Percentiles rank a stretch among this genome's conserved stretches.
These are phyloP conservation scores for Ctenodactylus gundi DNA, from an alignment of 2,113 vertebrate genomes.

Conservation along the genomic window DNA sequence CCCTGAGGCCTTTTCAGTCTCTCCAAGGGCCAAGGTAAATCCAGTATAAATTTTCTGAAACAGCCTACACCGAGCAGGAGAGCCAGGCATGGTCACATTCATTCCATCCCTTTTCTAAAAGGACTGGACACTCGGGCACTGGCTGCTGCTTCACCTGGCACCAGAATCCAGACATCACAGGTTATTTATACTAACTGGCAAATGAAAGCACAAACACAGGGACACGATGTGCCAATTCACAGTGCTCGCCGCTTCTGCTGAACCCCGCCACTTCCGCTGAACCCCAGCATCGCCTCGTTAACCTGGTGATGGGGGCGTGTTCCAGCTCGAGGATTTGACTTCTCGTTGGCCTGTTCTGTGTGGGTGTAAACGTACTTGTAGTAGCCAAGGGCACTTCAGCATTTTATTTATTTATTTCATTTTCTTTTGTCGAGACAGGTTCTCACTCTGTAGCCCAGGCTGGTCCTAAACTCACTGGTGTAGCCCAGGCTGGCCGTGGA, in stretches of 20 bases:
- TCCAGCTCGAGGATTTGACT: background rate
- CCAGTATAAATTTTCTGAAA: background rate
- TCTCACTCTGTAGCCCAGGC: no score
- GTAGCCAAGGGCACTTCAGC: background rate
- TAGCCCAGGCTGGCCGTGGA: no score
- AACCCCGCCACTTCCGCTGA: no score
- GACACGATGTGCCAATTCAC: background rate
- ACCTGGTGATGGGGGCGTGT: background rate
- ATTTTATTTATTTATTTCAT: no score
- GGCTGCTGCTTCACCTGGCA: background rate
- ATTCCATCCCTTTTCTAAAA: background rate
- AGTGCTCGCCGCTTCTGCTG: background rate
- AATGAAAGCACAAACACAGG: background rate
- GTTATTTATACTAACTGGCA: background rate
- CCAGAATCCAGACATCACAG: background rate
- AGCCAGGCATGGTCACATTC: background rate
- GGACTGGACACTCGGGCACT: background rate
- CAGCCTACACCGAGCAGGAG: background rate
- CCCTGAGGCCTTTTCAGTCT: background rate
- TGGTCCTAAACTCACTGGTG: no score
- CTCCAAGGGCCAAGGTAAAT: background rate
- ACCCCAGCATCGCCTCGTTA: background rate
- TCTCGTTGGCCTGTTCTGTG: background rate
- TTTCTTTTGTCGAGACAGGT: no score
- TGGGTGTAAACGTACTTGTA: rapidly evolving